Base-by-base conservation (phyloP, 2,113 vertebrate genomes). In the Terrapene triunguis region DNA sequence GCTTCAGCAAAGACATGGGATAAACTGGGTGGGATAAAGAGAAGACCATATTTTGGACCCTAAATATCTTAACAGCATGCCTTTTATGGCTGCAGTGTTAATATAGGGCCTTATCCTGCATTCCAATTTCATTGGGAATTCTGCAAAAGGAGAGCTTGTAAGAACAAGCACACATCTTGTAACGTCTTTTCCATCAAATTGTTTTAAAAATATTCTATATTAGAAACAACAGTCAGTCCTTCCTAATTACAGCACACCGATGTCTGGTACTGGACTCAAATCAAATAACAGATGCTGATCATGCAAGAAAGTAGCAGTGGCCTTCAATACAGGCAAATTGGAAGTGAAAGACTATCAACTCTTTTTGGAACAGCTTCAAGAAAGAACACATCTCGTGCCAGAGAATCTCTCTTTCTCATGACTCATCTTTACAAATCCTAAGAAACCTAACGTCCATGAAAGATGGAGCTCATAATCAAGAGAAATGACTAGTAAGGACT, bases 241-340 rank as follows among this genome's bases (percentile, higher is more conserved):
- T 83, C 6, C n/a, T 87, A 65, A 95, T 93, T 69, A 65, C 6
- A 14, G 62, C 24, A 89, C 4, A 42, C 78, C 76, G 83, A 96
- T 59, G 62, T 44, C 42, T 47, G 87, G 25, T 10, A 53, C 65
- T 38, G n/a, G 81, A 16, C 22, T 87, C 16, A 62, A 88, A 95
- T 54, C 2, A 0, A 5, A 17, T 1, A 53, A 38, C 19, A 35
- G 85, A 94, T 24, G 86, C 22, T 29, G 91, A 86, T 78, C 38
- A 78, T 78, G 74, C 42, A 44, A 78, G 42, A 78, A 78, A 78
- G 25, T 44, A 92, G 35, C 17, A 38, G 51, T 22, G 38, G 48
- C 38, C 48, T 85, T 78, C 59, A 32, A 62, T 82, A 19, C 82
- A 25, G 19, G 47, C 8, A 1, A 93, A 72, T 44, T n/a, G 50